Base-by-base conservation (phyloP, 1,140 invertebrate species). In the Drosophila kepulauana region DNA sequence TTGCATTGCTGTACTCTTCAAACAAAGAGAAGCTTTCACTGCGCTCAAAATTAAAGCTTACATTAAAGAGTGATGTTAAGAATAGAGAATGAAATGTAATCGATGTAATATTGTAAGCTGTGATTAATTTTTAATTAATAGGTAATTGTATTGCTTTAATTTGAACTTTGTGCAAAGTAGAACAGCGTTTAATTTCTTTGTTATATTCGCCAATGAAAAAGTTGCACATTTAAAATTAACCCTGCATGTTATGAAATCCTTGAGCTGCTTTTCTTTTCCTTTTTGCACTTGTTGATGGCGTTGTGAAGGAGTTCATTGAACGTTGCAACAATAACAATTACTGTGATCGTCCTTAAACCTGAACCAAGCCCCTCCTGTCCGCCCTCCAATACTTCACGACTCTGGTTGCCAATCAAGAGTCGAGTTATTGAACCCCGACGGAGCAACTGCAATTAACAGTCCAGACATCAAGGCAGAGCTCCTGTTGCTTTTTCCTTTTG, bases 321-420 rank as follows among this genome's bases (percentile, higher is more conserved):
- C 78, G 63, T 64, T 66, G 41, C 54, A 77, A 72, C 68, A 57
- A 64, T 63, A 59, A 41, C 59, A 77, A 76, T 68, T 77, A 74
- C 61, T 51, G 57, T 71, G 52, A 43, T 59, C 56, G 71, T 48
- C 71, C 65, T 74, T 76, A 72, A 72, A 65, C 68, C 59, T 82
- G 70, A 25, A 25, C 3, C 20, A 25, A 25, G 20, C 20, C 3
- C 20, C 25, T n/a, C 38, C 58, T 35, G 56, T 41, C 38, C 15
- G 15, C 51, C 51, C 72, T 64, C 64, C 35, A 59, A 49, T 48
- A 54, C 16, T 20, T 30, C 5, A 8, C 15, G 8, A 38, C 54
- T 25, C 33, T 51, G 58, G 46, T 46, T 86, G 82, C 78, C 82
- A 85, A 85, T 86, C 82, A 86, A 86, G 66, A 79, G 82, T 71